These are phyloP conservation scores for Psilopsiagon aymara DNA, from an alignment of 2,113 vertebrate species.

Conservation along the genomic window DNA sequence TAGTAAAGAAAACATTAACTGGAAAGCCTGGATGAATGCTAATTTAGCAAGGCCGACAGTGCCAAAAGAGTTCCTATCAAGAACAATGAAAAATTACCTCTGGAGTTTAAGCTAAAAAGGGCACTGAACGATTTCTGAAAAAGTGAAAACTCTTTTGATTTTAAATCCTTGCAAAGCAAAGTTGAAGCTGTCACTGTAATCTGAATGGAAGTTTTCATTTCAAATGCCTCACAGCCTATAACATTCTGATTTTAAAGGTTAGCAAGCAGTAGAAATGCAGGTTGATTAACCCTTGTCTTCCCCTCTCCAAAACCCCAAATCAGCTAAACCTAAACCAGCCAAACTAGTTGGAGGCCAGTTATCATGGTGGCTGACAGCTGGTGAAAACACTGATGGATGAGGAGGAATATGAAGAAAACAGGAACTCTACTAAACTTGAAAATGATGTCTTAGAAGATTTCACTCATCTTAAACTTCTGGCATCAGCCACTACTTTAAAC, in stretches of 20 bases:
- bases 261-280: constrained; percentile 52
- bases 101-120: constrained; percentile 33
- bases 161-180: constrained; percentile 67
- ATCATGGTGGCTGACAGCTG: neutral
- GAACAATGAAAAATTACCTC: constrained; percentile 19
- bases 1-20: neutral
- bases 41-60: neutral
- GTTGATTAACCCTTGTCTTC: constrained; percentile 55
- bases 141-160: constrained; percentile 64
- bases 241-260: constrained; percentile 70
- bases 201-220: constrained; percentile 62
- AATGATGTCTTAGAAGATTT: neutral
- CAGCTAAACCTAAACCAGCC: neutral
- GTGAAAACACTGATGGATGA: neutral
- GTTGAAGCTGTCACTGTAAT: constrained; percentile 25
- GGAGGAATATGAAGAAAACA: neutral
- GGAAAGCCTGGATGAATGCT: neutral
- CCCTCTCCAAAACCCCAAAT: neutral
- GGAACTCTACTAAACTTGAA: neutral
- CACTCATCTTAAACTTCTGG: neutral
- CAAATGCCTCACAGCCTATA: constrained; percentile 60
- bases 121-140: neutral
- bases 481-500: neutral
- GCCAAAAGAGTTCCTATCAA: neutral
- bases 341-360: neutral